Evolutionary conservation across 2,797 vertebrate genomes (phyloP), one percentile per base, ranked within the genome.

Genomic region (Sebastes ruberrimus): DNA sequence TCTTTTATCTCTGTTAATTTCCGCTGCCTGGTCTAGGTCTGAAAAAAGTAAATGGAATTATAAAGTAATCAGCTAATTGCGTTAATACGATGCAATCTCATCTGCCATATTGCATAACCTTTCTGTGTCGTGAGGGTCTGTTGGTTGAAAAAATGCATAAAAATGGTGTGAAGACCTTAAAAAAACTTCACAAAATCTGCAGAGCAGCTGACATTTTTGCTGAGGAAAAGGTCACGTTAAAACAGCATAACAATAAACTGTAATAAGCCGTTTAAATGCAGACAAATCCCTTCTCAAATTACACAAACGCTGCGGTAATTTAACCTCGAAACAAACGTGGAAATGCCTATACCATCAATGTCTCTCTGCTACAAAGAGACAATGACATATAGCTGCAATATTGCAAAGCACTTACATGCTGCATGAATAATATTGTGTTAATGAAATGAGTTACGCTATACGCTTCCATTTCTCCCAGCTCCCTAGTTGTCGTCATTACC

Each of bases 381-480:
- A 70, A 28, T 70, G 42, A 57, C 20, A n/a, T 49, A 7, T 16
- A 56, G 59, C 65, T 62, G 32, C 46, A 73, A 55, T 59, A 53
- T 32, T 77, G 62, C 57, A 74, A 13, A 74, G 25, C 20, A 8
- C 64, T 77, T 14, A 53, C 10, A 32, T 8, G 59, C 66, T 30
- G 59, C 71, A 70, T 78, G 56, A 63, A 86, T 76, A 73, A 80
- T 68, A 55, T 80, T 80, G 76, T 63, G 33, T 30, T 22, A 61
- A 70, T 84, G 33, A 32, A 75, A 76, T 59, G 4, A 66, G 75
- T 74, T 53, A 10, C 1, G 2, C 22, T 18, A 46, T n/a, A 5
- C 22, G 49, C 38, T 20, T 59, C 27, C 64, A 63, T 60, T 33
- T 52, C 73, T 68, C 76, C 3, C 59, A 66, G 81, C 55, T 81